A percentile compares a stretch with the other conserved stretches of the same genome.
Conservation (phyloP, 2,797 vertebrate species). For the Selene dorsalis region DNA sequence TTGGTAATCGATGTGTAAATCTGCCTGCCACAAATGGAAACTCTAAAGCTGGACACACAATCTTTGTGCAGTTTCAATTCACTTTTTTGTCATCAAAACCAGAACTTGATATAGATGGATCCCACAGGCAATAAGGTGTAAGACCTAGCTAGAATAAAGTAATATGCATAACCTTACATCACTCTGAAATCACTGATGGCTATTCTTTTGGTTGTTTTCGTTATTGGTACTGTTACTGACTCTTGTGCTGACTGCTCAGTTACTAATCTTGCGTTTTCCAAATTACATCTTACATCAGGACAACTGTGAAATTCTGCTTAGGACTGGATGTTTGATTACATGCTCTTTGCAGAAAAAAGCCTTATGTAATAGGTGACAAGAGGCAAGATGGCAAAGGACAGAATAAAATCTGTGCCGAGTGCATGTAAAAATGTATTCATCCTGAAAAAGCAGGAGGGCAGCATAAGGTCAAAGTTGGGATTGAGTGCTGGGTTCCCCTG, state of each 20-base stretch:
- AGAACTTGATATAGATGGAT: conserved; percentile 35
- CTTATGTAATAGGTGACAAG: conserved; percentile 35
- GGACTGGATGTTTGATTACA: conserved; percentile 51
- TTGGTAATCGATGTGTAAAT: conserved; percentile 64
- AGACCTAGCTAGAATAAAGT: conserved; percentile 37
- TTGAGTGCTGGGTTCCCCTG: conserved; percentile 41
- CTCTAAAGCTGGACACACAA: neutral
- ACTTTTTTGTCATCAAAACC: conserved; percentile 37
- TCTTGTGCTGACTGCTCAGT: conserved; percentile 59
- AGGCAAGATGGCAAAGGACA: conserved; percentile 12
- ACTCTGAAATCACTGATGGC: conserved; percentile 20
- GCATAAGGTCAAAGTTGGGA: conserved; percentile 46
- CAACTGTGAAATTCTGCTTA: conserved; percentile 53
- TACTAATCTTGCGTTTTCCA: conserved; percentile 52
- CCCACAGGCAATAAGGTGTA: conserved; percentile 48
- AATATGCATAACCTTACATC: conserved; percentile 26
- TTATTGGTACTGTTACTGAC: conserved; percentile 40
- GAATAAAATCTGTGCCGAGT: neutral
- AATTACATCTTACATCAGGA: conserved; percentile 47
- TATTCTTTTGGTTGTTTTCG: conserved; percentile 32
- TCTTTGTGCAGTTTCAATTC: conserved; percentile 46
- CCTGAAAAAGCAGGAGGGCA: conserved; percentile 39
- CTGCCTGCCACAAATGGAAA: conserved; percentile 45
- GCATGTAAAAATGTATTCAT: conserved; percentile 26
- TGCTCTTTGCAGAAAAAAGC: conserved; percentile 32